Evolutionary conservation across 2,888 invertebrate species (phyloP).

Genomic region (Brassicogethes aeneus): DNA sequence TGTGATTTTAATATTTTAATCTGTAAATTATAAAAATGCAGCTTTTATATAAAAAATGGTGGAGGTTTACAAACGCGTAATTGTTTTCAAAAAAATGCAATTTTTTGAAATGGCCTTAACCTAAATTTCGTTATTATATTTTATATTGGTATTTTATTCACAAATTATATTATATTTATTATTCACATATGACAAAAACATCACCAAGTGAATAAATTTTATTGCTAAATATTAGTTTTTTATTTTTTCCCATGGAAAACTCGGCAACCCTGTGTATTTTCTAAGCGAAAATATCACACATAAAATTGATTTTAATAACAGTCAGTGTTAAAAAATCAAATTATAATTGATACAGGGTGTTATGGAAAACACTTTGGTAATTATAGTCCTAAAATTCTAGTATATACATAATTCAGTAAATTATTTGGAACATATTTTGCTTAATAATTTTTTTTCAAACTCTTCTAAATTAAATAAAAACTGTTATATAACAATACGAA

Average conservation of each 20-base stretch:
- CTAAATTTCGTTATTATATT: slow-evolving; percentile 32
- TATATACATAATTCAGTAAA: too few species aligned
- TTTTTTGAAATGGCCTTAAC: slow-evolving; percentile 32
- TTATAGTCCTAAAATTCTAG: too few species aligned
- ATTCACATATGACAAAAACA: slow-evolving; percentile 33
- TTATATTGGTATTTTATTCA: slow-evolving; percentile 38
- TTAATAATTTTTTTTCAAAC: too few species aligned
- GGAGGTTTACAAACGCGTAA: slow-evolving; percentile 29
- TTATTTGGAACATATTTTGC: too few species aligned
- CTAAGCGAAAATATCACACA: too few species aligned
- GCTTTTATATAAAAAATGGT: slow-evolving; percentile 28
- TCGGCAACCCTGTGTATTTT: too few species aligned
- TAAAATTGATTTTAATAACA: too few species aligned
- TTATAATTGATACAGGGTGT: too few species aligned
- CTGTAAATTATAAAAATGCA: slow-evolving; percentile 14
- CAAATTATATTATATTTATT: slow-evolving; percentile 35
- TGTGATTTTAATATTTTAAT: slow-evolving; percentile 12
- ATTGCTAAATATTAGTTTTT: slow-evolving; percentile 16
- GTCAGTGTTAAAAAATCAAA: too few species aligned
- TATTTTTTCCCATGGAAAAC: slow-evolving; percentile 1
- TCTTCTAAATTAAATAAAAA: too few species aligned
- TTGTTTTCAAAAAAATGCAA: neutral
- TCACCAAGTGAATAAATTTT: slow-evolving; percentile 34
- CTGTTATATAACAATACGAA: too few species aligned
- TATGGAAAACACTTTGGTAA: too few species aligned